A percentile compares a stretch with the other conserved stretches of the same genome.
phyloP scores from a whole-genome alignment of 2,888 invertebrate genomes.

The Trichacis sp. region DNA sequence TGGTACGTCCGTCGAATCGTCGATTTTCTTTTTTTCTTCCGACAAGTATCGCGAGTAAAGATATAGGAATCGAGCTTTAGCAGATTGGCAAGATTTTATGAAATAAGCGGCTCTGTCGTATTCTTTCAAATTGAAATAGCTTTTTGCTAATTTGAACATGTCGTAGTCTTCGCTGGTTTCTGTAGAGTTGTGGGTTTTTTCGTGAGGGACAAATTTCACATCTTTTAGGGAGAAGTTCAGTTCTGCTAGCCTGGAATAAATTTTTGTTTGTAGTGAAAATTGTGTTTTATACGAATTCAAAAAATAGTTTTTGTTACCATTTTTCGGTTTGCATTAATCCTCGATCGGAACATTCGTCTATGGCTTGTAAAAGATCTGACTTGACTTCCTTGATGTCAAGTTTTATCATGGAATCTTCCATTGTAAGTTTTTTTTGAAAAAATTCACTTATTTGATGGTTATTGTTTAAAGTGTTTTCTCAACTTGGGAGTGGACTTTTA shows the following conservation, averaged over 20 bases:
- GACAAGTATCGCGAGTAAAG: conserved; percentile 90
- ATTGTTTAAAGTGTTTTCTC: too few relatives aligned
- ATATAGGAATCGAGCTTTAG: conserved; percentile 84
- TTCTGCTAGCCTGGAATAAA: conserved; percentile 77
- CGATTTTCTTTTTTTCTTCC: conserved; percentile 89
- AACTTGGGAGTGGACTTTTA: too few relatives aligned
- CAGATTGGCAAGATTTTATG: conserved; percentile 77
- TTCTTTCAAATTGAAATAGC: conserved; percentile 91
- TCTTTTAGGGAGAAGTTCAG: conserved; percentile 82
- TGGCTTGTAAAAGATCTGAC: conserved; percentile 75
- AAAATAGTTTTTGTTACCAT: conserved; percentile 72
- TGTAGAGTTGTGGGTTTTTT: conserved; percentile 69
- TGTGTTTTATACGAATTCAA: background rate
- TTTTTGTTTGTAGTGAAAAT: background rate
- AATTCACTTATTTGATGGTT: too few relatives aligned
- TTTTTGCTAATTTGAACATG: conserved; percentile 83
- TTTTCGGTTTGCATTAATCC: conserved; percentile 86
- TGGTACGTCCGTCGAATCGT: conserved; percentile 82
- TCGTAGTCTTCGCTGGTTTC: conserved; percentile 77
- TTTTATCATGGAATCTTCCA: too few relatives aligned
- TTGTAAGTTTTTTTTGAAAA: too few relatives aligned
- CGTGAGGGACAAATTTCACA: conserved; percentile 73
- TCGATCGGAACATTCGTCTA: conserved; percentile 82
- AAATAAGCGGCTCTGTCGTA: conserved; percentile 90
- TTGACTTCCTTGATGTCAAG: too few relatives aligned